phyloP scores from a whole-genome alignment of 1,140 invertebrate species.

The Camponotus vicinus region DNA sequence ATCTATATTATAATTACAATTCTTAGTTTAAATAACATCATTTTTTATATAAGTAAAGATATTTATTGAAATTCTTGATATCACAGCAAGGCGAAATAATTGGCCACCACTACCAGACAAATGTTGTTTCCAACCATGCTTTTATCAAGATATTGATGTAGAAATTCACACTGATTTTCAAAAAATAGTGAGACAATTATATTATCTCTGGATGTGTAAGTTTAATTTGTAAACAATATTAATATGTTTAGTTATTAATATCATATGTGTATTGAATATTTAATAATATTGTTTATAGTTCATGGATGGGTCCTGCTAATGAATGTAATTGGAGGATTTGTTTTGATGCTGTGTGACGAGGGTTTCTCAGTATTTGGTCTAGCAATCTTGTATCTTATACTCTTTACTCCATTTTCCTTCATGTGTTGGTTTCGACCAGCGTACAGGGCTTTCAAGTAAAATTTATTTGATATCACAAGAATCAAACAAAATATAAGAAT shows the following conservation, averaged over 20 bases:
- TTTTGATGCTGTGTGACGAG: constrained; percentile 89
- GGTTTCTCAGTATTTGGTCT: constrained; percentile 94
- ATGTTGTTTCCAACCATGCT: constrained; percentile 98
- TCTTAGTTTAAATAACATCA: constrained; percentile 2
- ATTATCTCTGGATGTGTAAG: constrained; percentile 99
- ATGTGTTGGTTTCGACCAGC: constrained; percentile 97
- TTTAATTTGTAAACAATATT: constrained; percentile 75
- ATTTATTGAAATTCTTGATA: constrained; percentile 27
- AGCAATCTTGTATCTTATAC: constrained; percentile 94
- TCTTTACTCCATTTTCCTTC: constrained; percentile 99
- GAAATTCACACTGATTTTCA: constrained; percentile 99
- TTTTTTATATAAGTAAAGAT: neutral
- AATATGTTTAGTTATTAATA: neutral
- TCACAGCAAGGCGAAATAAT: constrained; percentile 94
- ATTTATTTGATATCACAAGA: neutral
- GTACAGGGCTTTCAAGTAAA: constrained; percentile 94
- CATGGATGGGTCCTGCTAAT: constrained; percentile 94
- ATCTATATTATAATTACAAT: neutral
- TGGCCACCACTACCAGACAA: constrained; percentile 98
- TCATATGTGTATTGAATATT: constrained; percentile 37
- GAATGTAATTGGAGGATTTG: constrained; percentile 94
- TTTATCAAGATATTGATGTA: constrained; percentile 99
- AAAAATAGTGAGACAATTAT: constrained; percentile 96
- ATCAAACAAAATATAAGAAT: neutral
- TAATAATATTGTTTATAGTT: constrained; percentile 88